Base-by-base conservation (phyloP, 1,140 invertebrate species). In the Drosophila subpulchrella region DNA sequence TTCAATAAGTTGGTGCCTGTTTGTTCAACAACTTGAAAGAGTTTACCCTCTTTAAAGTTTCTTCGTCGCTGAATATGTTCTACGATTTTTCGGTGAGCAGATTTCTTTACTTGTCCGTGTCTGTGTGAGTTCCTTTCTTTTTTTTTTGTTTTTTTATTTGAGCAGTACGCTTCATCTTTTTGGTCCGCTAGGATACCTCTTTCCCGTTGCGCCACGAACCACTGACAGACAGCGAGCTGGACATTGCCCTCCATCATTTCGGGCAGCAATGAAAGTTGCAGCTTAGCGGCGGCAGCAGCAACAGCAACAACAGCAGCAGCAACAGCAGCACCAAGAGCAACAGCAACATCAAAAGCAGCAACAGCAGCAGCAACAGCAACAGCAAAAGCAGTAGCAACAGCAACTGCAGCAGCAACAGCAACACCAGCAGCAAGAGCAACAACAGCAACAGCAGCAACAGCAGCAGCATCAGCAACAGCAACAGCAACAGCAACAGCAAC, bases 61-160 rank as follows among this genome's bases (percentile, higher is more conserved):
- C 54, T 36, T 65, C 27, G 41, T 47, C 51, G 59, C 57, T 57
- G 65, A 71, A 73, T 70, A 60, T 86, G 60, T 88, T 78, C 39
- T 66, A 56, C 75, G 79, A 82, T 88, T 88, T 85, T 83, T 84
- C 81, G 68, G 81, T 51, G 59, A 86, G 82, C 67, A 47, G 67
- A 77, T 79, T 72, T 34, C 46, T 48, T 44, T 42, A 8, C 47
- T 42, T 44, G 34, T 61, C 47, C 27, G 27, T 27, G 15, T 58
- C 38, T 44, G 20, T 36, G 27, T 44, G 38, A 34, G 62, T 46
- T 70, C 11, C n/a, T 12, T 54, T 38, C 15, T 24, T 20, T 38
- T 24, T 46, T 20, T 6, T 32, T 34, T 5, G 6, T 20, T 38
- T 24, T 46, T 20, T 6, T n/a, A n/a, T 32, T 34, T 5, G 6